phyloP scores from a whole-genome alignment of 2,888 invertebrate species.

The Chesias legatella region DNA sequence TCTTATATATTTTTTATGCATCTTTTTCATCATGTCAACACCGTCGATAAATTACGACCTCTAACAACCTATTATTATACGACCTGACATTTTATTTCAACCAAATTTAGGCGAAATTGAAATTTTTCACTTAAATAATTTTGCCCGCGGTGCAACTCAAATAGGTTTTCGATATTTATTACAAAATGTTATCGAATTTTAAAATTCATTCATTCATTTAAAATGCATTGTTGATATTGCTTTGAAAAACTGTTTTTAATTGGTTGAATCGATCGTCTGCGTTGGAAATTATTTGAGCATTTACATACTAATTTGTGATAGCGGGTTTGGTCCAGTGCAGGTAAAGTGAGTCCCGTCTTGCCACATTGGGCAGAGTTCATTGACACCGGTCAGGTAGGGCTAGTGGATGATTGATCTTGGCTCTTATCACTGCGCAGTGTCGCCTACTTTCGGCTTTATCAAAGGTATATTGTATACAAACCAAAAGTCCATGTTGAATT shows the following conservation, averaged over 20 bases:
- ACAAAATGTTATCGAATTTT: slow-evolving; percentile 42
- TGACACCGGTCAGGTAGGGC: slow-evolving; percentile 75
- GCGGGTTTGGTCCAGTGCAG: slow-evolving; percentile 50
- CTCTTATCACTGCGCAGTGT: slow-evolving; percentile 74
- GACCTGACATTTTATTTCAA: slow-evolving; percentile 72
- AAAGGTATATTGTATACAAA: slow-evolving; percentile 71
- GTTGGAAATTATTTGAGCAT: slow-evolving; percentile 34
- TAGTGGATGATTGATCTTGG: slow-evolving; percentile 74
- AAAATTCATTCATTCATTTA: slow-evolving; percentile 51
- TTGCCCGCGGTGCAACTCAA: slow-evolving; percentile 62
- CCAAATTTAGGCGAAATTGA: slow-evolving; percentile 66
- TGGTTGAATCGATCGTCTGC: slow-evolving; percentile 32
- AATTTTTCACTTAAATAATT: slow-evolving; percentile 58
- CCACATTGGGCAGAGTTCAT: slow-evolving; percentile 58
- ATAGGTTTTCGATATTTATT: slow-evolving; percentile 71
- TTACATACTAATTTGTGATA: slow-evolving; percentile 50
- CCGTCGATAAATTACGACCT: slow-evolving; percentile 70
- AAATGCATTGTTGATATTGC: slow-evolving; percentile 36
- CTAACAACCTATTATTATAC: slow-evolving; percentile 74
- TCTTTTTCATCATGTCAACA: slow-evolving; percentile 72
- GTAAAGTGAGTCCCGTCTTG: slow-evolving; percentile 66
- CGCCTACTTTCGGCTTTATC: slow-evolving; percentile 74
- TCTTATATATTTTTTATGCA: slow-evolving; percentile 47
- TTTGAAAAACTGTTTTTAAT: slow-evolving; percentile 33
- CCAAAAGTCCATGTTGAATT: slow-evolving; percentile 58